These are phyloP conservation scores for Cynocephalus volans DNA, from an alignment of 2,113 vertebrate genomes.

Conservation along the genomic window DNA sequence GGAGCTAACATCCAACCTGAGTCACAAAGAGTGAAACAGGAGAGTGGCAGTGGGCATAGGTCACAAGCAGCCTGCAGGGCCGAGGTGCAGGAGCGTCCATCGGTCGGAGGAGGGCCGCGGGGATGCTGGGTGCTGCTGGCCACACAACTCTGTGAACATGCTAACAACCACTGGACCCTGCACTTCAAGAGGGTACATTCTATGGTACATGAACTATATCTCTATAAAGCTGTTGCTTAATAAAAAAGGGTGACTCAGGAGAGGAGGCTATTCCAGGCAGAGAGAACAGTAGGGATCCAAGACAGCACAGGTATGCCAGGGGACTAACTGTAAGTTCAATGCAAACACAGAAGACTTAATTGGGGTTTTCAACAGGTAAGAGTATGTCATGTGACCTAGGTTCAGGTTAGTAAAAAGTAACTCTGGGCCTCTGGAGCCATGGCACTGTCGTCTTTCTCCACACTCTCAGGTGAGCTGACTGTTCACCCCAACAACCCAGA, in stretches of 20 bases:
- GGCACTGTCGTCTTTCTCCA: not conserved
- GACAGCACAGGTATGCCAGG: not conserved
- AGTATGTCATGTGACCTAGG: rapidly evolving
- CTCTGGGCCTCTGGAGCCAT: not conserved
- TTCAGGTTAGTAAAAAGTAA: not conserved
- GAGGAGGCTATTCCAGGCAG: not conserved
- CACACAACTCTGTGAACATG: too few species aligned
- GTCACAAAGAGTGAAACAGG: not conserved
- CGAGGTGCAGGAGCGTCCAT: rapidly evolving
- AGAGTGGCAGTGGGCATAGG: too few species aligned
- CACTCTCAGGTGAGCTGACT: too few species aligned
- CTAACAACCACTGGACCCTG: rapidly evolving
- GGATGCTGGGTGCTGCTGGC: rapidly evolving
- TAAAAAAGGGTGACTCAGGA: not conserved
- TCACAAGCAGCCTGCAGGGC: not conserved
- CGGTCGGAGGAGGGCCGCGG: rapidly evolving
- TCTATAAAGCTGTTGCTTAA: not conserved
- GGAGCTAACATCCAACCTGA: too few species aligned
- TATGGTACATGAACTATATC: not conserved
- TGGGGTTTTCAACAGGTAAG: not conserved
- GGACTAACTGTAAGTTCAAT: not conserved
- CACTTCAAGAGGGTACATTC: too few species aligned
- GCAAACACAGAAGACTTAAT: not conserved
- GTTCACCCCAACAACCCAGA: not conserved
- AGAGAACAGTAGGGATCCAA: not conserved